These are phyloP conservation scores for Mystacides longicornis DNA, from an alignment of 2,888 invertebrate genomes.

Conservation along the genomic window DNA sequence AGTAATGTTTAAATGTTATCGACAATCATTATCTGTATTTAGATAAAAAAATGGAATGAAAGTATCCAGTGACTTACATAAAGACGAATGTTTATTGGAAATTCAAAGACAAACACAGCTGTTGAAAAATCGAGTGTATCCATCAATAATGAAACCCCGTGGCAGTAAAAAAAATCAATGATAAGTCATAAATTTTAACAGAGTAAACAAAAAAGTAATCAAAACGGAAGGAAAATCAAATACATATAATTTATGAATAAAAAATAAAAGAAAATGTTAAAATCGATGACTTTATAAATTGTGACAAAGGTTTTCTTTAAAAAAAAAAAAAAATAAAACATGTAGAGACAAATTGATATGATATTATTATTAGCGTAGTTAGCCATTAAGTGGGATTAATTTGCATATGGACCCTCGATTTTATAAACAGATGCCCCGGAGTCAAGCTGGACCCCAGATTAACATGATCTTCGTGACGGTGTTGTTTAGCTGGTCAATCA, in stretches of 20 bases:
- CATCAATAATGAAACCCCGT: neutral
- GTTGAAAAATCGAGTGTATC: neutral
- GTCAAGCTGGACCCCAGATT: conserved; percentile 1
- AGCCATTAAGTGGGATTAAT: too few relatives aligned
- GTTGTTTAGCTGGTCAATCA: neutral
- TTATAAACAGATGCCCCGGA: neutral
- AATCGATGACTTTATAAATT: too few relatives aligned
- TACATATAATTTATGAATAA: too few relatives aligned
- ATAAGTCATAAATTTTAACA: conserved; percentile 1
- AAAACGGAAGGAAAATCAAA: neutral
- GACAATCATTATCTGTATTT: neutral
- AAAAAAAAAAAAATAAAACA: neutral
- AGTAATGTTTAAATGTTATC: neutral
- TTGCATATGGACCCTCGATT: neutral
- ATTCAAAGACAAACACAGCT: neutral
- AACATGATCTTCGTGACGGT: neutral
- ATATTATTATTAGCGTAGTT: too few relatives aligned
- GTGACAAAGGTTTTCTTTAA: too few relatives aligned
- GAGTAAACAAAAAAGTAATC: neutral
- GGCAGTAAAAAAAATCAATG: neutral
- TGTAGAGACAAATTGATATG: neutral
- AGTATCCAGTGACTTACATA: neutral
- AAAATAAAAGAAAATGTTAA: too few relatives aligned
- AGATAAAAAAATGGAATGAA: neutral
- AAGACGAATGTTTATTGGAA: neutral